Evolutionary conservation across 1,140 invertebrate genomes (phyloP), one percentile per base, ranked within the genome.

Genomic region (Drosophila subobscura): DNA sequence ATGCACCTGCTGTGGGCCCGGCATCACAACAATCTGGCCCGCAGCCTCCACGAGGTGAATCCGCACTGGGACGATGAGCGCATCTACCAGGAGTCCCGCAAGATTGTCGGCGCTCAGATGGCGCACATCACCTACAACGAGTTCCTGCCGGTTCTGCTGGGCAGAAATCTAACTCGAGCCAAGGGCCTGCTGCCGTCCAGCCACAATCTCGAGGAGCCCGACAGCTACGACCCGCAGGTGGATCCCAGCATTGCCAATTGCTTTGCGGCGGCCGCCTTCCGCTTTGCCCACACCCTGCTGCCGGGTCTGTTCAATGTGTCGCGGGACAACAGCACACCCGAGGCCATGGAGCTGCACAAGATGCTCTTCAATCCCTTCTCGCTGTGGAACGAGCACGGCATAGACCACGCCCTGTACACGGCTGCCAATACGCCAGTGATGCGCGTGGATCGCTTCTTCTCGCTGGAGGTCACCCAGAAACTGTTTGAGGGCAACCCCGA

Each of bases 101-200:
- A 94, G 84, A 96, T 99, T n/a, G 81, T 98, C 0, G 93, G 92
- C 0, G 97, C 97, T 0, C 94, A 97, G 88, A 92, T 98, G 79
- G 97, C 98, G 78, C 96, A 98, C 74, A 95, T 98, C 33, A 95
- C 96, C 0, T 98, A 97, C 90, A 94, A 94, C n/a, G 97, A 98
- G 91, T 97, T 97, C 81, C 79, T 98, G 23, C 97, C 97, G 0
- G 93, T 96, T 8, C 89, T 98, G 1, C 77, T 98, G 0, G 96
- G 97, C 92, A 89, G 93, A 79, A 92, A 93, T 54, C 74, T 95
- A 12, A 94, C 94, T 79, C 91, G 91, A 33, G 85, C 92, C 3
- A 92, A 94, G 25, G 93, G 94, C n/a, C 79, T 98, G 44, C 93
- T 93, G 45, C 93, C 95, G 0, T 90, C 93, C 10, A 75, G 52